Evolutionary conservation across 2,888 invertebrate genomes (phyloP).

Genomic region (Macrophya alboannulata): DNA sequence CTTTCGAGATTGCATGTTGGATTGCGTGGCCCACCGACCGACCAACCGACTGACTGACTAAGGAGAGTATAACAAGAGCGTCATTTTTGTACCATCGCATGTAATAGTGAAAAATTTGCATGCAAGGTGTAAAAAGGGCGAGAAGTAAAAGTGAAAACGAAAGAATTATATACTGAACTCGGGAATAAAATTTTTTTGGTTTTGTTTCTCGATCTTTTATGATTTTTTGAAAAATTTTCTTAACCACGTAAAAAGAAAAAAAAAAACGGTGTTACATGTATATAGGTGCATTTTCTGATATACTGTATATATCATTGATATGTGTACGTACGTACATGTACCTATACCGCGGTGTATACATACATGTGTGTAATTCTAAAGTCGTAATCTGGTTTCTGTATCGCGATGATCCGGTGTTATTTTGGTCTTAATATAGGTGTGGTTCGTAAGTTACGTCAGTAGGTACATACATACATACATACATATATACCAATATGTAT

Average conservation of each 20-base stretch:
- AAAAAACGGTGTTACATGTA: neutral
- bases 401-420: conserved; percentile 32
- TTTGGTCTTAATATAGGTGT: conserved; percentile 33
- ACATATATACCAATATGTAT: neutral
- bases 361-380: neutral
- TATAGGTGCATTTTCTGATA: neutral
- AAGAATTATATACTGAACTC: neutral
- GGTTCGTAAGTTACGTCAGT: conserved; percentile 34
- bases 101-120: neutral
- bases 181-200: neutral
- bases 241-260: neutral
- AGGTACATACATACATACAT: neutral
- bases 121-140: neutral
- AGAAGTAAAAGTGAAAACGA: neutral
- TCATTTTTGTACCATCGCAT: neutral
- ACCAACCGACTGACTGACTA: conserved; percentile 38
- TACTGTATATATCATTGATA: too few relatives aligned
- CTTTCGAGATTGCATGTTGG: conserved; percentile 15
- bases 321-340: neutral
- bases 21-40: conserved; percentile 7
- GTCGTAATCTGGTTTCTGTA: conserved; percentile 18
- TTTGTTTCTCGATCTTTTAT: neutral
- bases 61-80: neutral
- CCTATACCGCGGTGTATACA: neutral
- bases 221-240: neutral